These are phyloP conservation scores for Hemiprocne comata DNA, from an alignment of 2,113 vertebrate genomes.

Conservation along the genomic window DNA sequence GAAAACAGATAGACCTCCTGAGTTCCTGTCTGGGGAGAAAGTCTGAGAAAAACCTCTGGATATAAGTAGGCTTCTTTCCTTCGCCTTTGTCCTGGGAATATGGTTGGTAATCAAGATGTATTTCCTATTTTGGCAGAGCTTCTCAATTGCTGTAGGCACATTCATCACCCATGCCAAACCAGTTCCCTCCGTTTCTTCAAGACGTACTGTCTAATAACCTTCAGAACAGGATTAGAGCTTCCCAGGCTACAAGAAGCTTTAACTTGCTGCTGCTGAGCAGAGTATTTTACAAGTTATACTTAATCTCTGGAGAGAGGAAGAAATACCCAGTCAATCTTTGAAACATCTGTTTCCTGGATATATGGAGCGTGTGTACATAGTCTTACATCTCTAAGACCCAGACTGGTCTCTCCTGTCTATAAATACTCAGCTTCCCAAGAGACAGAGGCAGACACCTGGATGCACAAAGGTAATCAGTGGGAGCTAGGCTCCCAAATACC, in stretches of 20 bases:
- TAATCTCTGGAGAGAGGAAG: background rate
- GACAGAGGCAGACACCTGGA: background rate
- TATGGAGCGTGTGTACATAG: accelerated
- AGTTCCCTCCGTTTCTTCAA: background rate
- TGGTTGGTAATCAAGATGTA: background rate
- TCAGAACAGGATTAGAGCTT: background rate
- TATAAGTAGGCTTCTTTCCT: background rate
- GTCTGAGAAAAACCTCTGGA: background rate
- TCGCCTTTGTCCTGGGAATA: background rate
- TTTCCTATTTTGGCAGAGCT: background rate
- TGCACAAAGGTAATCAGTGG: background rate
- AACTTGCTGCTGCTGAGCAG: background rate
- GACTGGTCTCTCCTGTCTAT: background rate
- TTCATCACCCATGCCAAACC: background rate
- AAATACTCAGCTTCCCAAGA: background rate
- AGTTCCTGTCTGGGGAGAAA: background rate
- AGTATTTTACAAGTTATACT: background rate
- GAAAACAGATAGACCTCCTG: background rate
- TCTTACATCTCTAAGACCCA: background rate
- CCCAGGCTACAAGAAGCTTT: background rate
- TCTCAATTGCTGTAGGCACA: background rate
- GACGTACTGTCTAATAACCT: background rate
- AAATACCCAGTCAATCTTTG: background rate
- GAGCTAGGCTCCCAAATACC: background rate
- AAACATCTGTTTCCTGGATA: background rate